Base-by-base conservation (phyloP, 2,113 vertebrate genomes). In the Phyllopteryx taeniolatus region DNA sequence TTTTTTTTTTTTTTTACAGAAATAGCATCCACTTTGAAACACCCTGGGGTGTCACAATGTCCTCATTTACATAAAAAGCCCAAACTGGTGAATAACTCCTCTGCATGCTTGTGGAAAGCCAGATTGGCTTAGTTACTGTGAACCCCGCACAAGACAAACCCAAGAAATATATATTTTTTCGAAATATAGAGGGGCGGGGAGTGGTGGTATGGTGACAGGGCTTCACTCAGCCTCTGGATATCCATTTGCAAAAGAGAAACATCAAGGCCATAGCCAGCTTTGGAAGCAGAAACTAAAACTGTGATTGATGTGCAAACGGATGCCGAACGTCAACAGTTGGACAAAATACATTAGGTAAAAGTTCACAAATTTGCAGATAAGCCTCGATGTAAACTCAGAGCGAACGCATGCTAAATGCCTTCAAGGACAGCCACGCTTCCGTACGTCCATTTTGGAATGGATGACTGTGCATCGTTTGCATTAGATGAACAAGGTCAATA, bases 71-170 rank as follows among this genome's bases (percentile, higher is more conserved):
- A 84, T 75, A 89, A 89, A 87, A 84, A 90, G 79, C 87, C 82
- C 56, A 74, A 83, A 81, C 85, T 82, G 53, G 80, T 83, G 86
- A 85, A 88, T 82, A 84, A 90, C 89, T 90, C 87, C 89, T 90
- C 88, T 86, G 87, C 90, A 87, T 85, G 86, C 78, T 85, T 74
- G 85, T 84, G 84, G 83, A 85, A 79, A 86, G 81, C 86, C 91
- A 92, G 90, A 91, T 90, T 86, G 86, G 90, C 88, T 89, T 85
- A 90, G 89, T 86, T 84, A 84, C 86, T 72, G 79, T 88, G 80
- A 78, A 76, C 79, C 82, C 86, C 79, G 84, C 81, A 86, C 86
- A 85, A 86, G 83, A 85, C 85, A 90, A 85, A 85, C 83, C 85
- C 72, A 78, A 89, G 79, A 75, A 90, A 87, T 86, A 78, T 76